Conservation (phyloP, 2,113 vertebrate genomes). For the Micronycteris hirsuta region DNA sequence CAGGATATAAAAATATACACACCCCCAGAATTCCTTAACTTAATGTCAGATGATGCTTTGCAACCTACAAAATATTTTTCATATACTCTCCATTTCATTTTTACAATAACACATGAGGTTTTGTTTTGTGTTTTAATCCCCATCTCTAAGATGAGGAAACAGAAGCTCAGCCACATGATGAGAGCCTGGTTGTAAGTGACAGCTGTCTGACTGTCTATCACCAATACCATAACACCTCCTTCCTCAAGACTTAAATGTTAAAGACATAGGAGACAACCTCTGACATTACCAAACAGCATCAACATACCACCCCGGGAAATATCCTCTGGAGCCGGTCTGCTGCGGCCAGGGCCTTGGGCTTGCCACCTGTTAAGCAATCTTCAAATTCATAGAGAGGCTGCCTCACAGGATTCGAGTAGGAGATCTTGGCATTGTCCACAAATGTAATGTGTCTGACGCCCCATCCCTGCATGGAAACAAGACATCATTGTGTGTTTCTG, state of each 20-base stretch:
- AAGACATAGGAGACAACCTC: background rate
- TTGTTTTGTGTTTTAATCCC: background rate
- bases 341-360: slow-evolving; percentile 92
- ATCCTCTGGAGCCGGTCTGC: slow-evolving; percentile 93
- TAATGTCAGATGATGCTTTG: background rate
- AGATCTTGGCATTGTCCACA: slow-evolving; percentile 98
- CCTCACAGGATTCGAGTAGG: slow-evolving; percentile 97
- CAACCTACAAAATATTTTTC: background rate
- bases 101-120: background rate
- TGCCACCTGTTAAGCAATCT: slow-evolving; percentile 93
- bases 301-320: slow-evolving; percentile 95
- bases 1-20: background rate
- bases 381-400: slow-evolving; percentile 98
- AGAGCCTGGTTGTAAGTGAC: background rate
- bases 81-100: background rate
- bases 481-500: background rate
- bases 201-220: background rate
- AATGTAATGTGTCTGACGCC: slow-evolving; percentile 97
- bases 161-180: background rate
- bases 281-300: background rate
- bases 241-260: background rate
- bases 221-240: background rate
- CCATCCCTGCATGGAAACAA: slow-evolving; percentile 87
- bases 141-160: background rate
- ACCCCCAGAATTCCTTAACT: background rate